Base-by-base conservation (phyloP, 2,113 vertebrate genomes). In the Chionomys nivalis region DNA sequence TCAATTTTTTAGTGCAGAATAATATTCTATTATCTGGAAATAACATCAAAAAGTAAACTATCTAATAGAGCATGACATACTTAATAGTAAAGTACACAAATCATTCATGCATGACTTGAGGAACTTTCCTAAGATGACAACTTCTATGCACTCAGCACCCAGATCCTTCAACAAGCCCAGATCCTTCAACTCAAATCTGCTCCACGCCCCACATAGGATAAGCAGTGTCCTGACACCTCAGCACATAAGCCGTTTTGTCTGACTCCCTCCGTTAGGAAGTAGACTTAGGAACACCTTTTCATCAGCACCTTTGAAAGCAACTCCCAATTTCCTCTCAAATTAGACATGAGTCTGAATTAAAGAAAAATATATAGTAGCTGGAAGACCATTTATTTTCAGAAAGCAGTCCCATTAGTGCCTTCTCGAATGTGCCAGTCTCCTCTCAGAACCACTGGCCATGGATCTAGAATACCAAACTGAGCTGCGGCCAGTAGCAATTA, bases 401-500 rank as follows among this genome's bases (percentile, higher is more conserved):
- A 58, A 55, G 52, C 52, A 58, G 82, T 55, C 11, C 39, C 21
- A 44, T 36, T 58, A 26, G 70, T 44, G 73, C 55, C 93, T 65
- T 76, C 44, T 70, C 77, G 16, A 24, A 94, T 79, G 91, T 33
- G 11, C 81, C 63, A 47, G 65, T 42, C 61, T 70, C 36, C 87
- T 75, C 72, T 91, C 4, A 23, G 87, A 87, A 76, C 76, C 52
- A 10, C 8, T 55, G 42, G 21, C 49, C 6, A 3, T 70, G 39
- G 19, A 82, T 78, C 44, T 21, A 39, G 39, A 70, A 65, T 19
- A n/a, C 72, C 87, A 31, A 79, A 81, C 76, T 28, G 92, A 93
- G 44, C 86, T 94, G 42, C 24, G 26, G 28, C 76, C 66, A 96
- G 55, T 63, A 36, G 77, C 87, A 89, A 75, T 91, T 52, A 91